A percentile compares a stretch with the other conserved stretches of the same genome.
Conservation (phyloP, 2,888 invertebrate genomes). For the Sarcophaga caerulescens region DNA sequence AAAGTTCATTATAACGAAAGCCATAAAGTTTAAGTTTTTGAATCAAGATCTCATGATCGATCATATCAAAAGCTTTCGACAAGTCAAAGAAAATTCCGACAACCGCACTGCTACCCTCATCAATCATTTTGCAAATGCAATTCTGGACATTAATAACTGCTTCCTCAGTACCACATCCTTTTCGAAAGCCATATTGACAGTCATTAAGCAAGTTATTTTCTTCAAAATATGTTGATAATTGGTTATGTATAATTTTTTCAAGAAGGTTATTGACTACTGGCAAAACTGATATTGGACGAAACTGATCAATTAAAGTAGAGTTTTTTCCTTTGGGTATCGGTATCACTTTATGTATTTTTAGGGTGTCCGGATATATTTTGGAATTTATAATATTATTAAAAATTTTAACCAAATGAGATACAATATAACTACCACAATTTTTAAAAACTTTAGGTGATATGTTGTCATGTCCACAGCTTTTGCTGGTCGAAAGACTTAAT, state of each 20-base stretch:
- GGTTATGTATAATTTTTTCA: background rate
- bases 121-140: slow-evolving; percentile 11
- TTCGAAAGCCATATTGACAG: slow-evolving; percentile 25
- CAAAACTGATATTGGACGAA: background rate
- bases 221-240: background rate
- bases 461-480: no score
- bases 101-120: background rate
- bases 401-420: background rate
- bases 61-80: no score
- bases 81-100: slow-evolving; percentile 17
- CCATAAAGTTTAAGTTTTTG: slow-evolving; percentile 3
- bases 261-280: background rate
- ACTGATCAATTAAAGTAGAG: no score
- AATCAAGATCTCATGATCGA: background rate
- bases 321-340: background rate
- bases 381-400: background rate
- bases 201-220: background rate
- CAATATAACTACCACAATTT: background rate
- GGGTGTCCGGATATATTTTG: background rate
- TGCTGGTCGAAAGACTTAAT: background rate
- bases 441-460: background rate
- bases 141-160: slow-evolving; percentile 22
- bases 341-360: background rate
- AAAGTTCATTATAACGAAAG: background rate
- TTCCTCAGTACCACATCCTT: slow-evolving; percentile 1